Evolutionary conservation across 2,797 vertebrate species (phyloP), one percentile per base, ranked within the genome.

Genomic region (Craterocephalus amniculus): DNA sequence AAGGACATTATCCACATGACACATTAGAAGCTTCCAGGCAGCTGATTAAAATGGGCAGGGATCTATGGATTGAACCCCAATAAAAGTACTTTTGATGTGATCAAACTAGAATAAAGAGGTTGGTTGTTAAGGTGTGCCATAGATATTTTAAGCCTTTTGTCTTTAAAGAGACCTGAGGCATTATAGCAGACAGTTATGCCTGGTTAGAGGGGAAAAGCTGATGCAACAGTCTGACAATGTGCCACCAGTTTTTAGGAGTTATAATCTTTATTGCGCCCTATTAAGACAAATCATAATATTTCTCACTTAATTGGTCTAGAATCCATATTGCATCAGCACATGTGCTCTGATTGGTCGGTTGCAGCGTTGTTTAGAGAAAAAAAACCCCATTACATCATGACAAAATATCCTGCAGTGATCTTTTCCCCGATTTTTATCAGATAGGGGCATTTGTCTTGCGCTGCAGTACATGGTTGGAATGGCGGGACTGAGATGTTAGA

Each of bases 1-100:
- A 52, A 84, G 88, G 87, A 93, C 92, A 93, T 94, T 92, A 94
- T 93, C 90, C 93, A 92, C 89, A 91, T 87, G 92, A 92, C 92
- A 89, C 87, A 79, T 88, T 90, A 80, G 81, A 83, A 78, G 81
- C 88, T 91, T 64, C 54, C 26, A 72, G 84, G 89, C 76, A 81
- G 84, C 88, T 92, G 91, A 94, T 93, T 90, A 89, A 89, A 93
- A 89, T 81, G 82, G 85, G 79, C 81, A 76, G 66, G 79, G 88
- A 88, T 88, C 79, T 83, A 70, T 63, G 87, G 87, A 87, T 86
- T 88, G 83, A 92, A 88, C 76, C 72, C 58, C 40, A 67, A 83
- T 78, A 83, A 86, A 87, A 87, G 80, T 61, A 85, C 87, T 81
- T 91, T 85, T 89, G 84, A 94, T 91, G 87, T 84, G 83, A 90